Evolutionary conservation across 35 echinoderm and acorn worm species (phyloP).

Genomic region (Acanthaster planci): DNA sequence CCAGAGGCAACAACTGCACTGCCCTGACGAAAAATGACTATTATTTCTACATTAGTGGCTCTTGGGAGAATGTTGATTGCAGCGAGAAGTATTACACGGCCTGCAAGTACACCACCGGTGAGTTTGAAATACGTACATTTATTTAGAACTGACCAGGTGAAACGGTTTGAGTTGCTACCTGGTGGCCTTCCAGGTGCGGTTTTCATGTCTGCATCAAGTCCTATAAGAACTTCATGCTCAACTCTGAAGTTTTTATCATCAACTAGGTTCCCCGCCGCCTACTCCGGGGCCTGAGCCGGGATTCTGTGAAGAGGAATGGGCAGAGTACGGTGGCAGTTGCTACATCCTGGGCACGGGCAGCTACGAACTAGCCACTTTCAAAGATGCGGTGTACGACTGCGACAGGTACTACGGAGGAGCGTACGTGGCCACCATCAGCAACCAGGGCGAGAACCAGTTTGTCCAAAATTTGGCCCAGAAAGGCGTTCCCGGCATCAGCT

Average conservation of each 20-base stretch:
- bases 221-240: no score
- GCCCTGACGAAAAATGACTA: neutral
- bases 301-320: neutral
- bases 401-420: neutral
- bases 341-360: neutral
- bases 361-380: neutral
- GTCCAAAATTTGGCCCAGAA: neutral
- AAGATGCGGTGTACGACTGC: neutral
- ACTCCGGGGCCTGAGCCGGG: neutral
- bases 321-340: neutral
- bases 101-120: constrained; percentile 15
- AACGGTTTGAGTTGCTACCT: no score
- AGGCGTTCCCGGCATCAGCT: neutral
- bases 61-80: neutral
- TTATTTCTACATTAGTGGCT: neutral
- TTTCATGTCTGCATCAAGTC: no score
- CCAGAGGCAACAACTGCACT: neutral
- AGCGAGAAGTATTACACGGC: neutral
- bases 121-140: neutral
- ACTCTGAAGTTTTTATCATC: no score
- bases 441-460: constrained; percentile 7
- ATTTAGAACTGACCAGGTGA: no score
- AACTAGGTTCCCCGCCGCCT: neutral
- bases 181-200: no score
- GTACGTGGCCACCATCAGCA: constrained; percentile 12